These are phyloP conservation scores for Teleiodes luculella DNA, from an alignment of 2,888 invertebrate genomes.

Conservation along the genomic window DNA sequence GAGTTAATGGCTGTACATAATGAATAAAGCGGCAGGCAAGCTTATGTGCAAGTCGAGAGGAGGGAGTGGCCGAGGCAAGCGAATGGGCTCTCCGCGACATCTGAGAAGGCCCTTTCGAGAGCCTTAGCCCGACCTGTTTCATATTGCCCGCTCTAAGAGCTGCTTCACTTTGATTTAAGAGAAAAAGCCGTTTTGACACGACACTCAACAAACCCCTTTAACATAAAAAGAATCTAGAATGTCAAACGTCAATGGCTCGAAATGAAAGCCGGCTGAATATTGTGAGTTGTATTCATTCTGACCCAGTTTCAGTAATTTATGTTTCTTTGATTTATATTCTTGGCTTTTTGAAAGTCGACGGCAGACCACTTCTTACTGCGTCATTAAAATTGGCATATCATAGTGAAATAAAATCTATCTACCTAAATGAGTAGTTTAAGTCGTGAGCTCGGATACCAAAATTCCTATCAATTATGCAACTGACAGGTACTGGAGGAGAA, in stretches of 20 bases:
- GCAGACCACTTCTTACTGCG: too few relatives aligned
- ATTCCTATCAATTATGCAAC: too few relatives aligned
- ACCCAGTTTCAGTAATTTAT: slow-evolving; percentile 9
- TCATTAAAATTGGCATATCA: too few relatives aligned
- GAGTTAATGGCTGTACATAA: slow-evolving; percentile 78
- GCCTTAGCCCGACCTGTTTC: slow-evolving; percentile 72
- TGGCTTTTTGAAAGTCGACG: slow-evolving; percentile 1
- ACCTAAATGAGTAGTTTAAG: too few relatives aligned
- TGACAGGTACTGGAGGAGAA: too few relatives aligned
- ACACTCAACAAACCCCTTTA: slow-evolving; percentile 47
- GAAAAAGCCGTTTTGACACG: slow-evolving; percentile 67
- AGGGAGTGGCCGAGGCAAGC: slow-evolving; percentile 73
- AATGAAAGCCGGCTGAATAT: slow-evolving; percentile 28
- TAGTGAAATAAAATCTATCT: too few relatives aligned
- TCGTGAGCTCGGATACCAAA: too few relatives aligned
- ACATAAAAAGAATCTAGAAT: slow-evolving; percentile 43
- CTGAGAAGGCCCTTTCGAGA: slow-evolving; percentile 76
- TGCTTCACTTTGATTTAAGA: slow-evolving; percentile 75
- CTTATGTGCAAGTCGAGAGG: slow-evolving; percentile 76
- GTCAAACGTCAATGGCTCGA: slow-evolving; percentile 34
- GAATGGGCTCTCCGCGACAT: slow-evolving; percentile 77
- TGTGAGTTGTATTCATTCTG: neutral
- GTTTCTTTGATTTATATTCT: slow-evolving; percentile 7
- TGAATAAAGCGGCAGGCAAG: slow-evolving; percentile 75
- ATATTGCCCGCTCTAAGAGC: slow-evolving; percentile 71